Percentiles rank a stretch among this genome's conserved stretches.
Conservation (phyloP, 2,888 invertebrate genomes). For the Cactoblastis cactorum region DNA sequence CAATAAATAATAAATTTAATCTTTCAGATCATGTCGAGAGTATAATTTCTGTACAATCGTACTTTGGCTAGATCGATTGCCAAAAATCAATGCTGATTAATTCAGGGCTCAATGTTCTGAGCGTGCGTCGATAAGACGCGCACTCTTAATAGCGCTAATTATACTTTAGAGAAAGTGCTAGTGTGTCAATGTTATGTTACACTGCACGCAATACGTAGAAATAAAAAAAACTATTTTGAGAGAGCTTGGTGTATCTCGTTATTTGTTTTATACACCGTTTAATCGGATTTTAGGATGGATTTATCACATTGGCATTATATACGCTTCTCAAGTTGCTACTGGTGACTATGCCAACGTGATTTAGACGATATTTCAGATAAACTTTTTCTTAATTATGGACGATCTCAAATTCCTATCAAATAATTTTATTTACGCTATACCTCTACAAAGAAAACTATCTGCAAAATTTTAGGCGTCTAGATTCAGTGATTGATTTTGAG, state of each 20-base stretch:
- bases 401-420: no score
- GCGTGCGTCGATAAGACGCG: constrained; percentile 34
- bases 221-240: constrained; percentile 31
- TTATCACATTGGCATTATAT: no score
- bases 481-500: no score
- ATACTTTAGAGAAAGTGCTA: constrained; percentile 47
- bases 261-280: background rate
- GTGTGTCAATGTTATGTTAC: constrained; percentile 62
- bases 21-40: constrained; percentile 14
- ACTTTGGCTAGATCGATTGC: constrained; percentile 30
- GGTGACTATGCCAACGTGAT: no score
- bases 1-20: background rate
- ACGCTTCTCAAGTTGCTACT: no score
- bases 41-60: constrained; percentile 29
- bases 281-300: background rate
- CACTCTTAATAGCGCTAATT: constrained; percentile 40
- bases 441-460: no score
- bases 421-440: no score
- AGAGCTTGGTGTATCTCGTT: constrained; percentile 30
- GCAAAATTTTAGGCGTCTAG: no score
- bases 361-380: no score
- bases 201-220: constrained; percentile 31
- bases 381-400: no score
- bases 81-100: constrained; percentile 48
- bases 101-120: constrained; percentile 26